Evolutionary conservation across 2,888 invertebrate species (phyloP), one percentile per base, ranked within the genome.

Genomic region (Drosophila maculinotata): DNA sequence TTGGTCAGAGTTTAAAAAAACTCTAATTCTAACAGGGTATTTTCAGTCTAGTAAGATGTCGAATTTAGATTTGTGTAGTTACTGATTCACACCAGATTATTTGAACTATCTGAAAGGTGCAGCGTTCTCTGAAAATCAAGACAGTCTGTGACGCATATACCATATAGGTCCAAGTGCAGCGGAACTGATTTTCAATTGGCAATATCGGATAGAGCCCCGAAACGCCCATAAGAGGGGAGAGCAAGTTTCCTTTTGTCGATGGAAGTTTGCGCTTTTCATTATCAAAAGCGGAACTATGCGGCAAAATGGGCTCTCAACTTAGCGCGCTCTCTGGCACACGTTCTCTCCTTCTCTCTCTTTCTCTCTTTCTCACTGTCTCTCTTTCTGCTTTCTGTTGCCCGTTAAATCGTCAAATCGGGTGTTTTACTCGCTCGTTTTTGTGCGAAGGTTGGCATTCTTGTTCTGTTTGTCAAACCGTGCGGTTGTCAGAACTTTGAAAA

Each of bases 361-460:
- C 31, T 33, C 17, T 35, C 35, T 7, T 15, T 39, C 48, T 36
- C 41, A 26, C 17, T 35, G 23, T 51, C 23, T 38, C 17, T n/a
- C 33, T 56, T 15, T 48, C 33, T 42, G 33, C 15, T 54, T 41
- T 51, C 44, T 20, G 53, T 28, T 52, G 59, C 63, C 35, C 53
- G 59, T 69, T 41, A 67, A 74, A 70, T 52, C 54, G 64, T 44
- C 56, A 77, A 60, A 54, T 57, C 78, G 72, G 67, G 73, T 79
- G 67, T 69, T 74, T 67, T 70, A 82, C 85, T 87, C 76, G 85
- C 48, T 68, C 69, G 79, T 65, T 77, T 72, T 75, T 70, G 67
- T 65, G 75, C 54, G 58, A 81, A 84, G 79, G 91, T 91, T 90
- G 89, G 91, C 89, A 91, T 91, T 91, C 91, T 91, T 90, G 91